Evolutionary conservation across 2,888 invertebrate species (phyloP).

Genomic region (Scaptomyza caliginosa): DNA sequence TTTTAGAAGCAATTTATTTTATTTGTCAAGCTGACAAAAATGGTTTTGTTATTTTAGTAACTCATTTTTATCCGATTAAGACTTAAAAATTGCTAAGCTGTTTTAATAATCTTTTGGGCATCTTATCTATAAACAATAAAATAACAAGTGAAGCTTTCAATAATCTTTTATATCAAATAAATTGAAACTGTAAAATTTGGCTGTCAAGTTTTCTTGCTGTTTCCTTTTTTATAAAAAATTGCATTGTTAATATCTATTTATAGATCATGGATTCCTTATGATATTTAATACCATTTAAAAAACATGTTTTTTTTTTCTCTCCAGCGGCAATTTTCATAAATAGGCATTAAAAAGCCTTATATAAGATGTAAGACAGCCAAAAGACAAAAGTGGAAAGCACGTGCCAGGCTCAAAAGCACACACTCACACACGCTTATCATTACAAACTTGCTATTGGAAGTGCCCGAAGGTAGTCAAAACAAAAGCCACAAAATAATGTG

Average conservation of each 20-base stretch:
- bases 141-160: no score
- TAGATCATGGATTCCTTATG: constrained; percentile 1
- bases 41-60: no score
- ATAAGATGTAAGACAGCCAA: constrained; percentile 44
- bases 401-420: constrained; percentile 33
- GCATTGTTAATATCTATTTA: neutral
- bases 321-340: constrained; percentile 49
- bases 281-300: constrained; percentile 3
- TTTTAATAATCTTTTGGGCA: no score
- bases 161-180: no score
- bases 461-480: constrained; percentile 61
- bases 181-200: no score
- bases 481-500: constrained; percentile 81
- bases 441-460: constrained; percentile 28
- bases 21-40: no score
- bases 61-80: no score
- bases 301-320: neutral
- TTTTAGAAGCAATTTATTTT: no score
- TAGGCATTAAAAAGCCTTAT: constrained; percentile 60
- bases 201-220: neutral
- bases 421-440: neutral
- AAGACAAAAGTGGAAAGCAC: constrained; percentile 48
- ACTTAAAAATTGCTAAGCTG: no score
- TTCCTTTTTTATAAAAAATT: neutral
- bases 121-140: no score